Percentiles rank a stretch among this genome's conserved stretches.
These are phyloP conservation scores for Aratinga solstitialis DNA, from an alignment of 2,797 vertebrate genomes.

Conservation along the genomic window DNA sequence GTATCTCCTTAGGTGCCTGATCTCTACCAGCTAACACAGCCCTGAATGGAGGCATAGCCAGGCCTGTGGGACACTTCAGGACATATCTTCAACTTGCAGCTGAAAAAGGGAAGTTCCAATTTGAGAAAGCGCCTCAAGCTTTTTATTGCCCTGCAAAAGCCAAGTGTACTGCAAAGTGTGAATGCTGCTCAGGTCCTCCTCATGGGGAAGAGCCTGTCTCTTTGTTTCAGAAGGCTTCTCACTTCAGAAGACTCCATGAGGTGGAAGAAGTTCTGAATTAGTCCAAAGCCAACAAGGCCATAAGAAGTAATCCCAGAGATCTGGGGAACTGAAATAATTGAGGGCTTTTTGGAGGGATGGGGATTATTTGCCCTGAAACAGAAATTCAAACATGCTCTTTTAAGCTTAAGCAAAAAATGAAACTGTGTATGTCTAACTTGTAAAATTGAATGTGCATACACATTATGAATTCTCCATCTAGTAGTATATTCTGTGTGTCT, in stretches of 20 bases:
- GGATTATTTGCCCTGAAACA: not conserved
- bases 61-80: slow-evolving; percentile 57
- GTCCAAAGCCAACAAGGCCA: not conserved
- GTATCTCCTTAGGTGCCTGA: slow-evolving; percentile 75
- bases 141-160: slow-evolving; percentile 7
- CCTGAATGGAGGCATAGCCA: slow-evolving; percentile 59
- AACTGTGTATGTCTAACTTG: not conserved
- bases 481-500: not conserved
- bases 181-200: slow-evolving; percentile 34
- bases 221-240: slow-evolving; percentile 16
- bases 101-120: slow-evolving; percentile 63
- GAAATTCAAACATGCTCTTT: not conserved
- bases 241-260: slow-evolving; percentile 42
- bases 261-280: slow-evolving; percentile 17
- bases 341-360: not conserved
- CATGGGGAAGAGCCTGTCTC: slow-evolving; percentile 31
- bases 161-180: slow-evolving; percentile 22
- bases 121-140: slow-evolving; percentile 8
- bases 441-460: not conserved
- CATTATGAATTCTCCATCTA: not conserved
- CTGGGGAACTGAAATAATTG: not conserved
- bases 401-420: not conserved
- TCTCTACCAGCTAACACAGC: slow-evolving; percentile 75
- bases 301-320: not conserved
- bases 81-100: slow-evolving; percentile 48